These are phyloP conservation scores for Jacana jacana DNA, from an alignment of 2,113 vertebrate species.

Conservation along the genomic window DNA sequence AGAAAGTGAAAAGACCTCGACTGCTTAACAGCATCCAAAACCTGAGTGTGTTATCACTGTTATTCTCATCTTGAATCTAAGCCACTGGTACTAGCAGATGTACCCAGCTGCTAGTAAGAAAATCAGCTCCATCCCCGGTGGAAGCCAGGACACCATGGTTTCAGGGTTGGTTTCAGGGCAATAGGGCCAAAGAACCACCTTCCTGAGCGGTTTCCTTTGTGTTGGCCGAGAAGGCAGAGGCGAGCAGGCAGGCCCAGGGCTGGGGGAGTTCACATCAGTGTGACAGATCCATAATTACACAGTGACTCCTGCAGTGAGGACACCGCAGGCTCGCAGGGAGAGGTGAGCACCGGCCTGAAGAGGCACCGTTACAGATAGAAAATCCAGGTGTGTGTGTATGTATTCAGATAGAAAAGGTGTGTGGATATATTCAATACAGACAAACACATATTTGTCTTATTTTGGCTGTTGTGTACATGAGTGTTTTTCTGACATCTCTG, in stretches of 20 bases:
- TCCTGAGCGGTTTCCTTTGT: constrained; percentile 17
- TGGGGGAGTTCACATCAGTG: constrained; percentile 40
- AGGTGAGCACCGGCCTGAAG: neutral
- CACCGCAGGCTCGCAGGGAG: neutral
- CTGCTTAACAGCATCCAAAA: neutral
- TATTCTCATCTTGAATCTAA: neutral
- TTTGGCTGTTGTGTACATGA: neutral
- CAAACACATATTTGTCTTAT: neutral
- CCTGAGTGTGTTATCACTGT: neutral
- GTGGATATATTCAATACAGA: too few species aligned
- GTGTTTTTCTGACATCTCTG: neutral
- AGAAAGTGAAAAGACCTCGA: neutral
- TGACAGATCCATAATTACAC: constrained; percentile 45
- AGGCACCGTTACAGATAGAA: neutral
- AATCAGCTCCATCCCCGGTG: neutral
- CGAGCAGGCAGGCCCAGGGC: neutral
- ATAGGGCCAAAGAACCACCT: constrained; percentile 12
- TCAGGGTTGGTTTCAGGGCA: neutral
- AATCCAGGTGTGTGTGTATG: neutral
- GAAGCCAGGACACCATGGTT: neutral
- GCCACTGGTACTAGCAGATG: too few species aligned
- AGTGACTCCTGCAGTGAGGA: neutral
- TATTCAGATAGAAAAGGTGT: neutral
- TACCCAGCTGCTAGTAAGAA: neutral
- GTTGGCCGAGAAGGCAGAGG: neutral